These are phyloP conservation scores for Hypercompe scribonia DNA, from an alignment of 2,888 invertebrate genomes.

Conservation along the genomic window DNA sequence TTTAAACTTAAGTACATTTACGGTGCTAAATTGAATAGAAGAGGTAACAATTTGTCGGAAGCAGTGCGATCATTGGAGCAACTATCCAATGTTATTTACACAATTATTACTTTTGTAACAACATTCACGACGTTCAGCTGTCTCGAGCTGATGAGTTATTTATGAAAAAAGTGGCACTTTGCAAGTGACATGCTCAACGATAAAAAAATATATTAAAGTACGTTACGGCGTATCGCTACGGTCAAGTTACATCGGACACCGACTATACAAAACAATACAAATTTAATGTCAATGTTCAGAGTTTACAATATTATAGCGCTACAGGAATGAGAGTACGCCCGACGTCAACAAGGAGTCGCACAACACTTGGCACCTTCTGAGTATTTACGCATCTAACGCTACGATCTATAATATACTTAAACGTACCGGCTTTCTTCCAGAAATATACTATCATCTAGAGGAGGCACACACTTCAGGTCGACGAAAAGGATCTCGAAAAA, in stretches of 20 bases:
- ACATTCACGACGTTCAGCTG: conserved; percentile 26
- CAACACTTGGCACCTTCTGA: conserved; percentile 75
- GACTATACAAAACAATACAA: conserved; percentile 43
- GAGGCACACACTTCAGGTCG: conserved; percentile 80
- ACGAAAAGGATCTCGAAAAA: conserved; percentile 76
- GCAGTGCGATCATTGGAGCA: conserved; percentile 39
- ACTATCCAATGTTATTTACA: conserved; percentile 34
- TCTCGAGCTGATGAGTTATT: conserved; percentile 39
- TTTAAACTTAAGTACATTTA: conserved; percentile 75
- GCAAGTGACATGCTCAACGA: conserved; percentile 58
- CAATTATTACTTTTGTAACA: conserved; percentile 28
- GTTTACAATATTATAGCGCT: conserved; percentile 73
- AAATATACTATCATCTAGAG: conserved; percentile 67
- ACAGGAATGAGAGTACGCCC: conserved; percentile 79
- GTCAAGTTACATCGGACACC: conserved; percentile 62
- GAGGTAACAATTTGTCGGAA: conserved; percentile 42
- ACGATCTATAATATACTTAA: conserved; percentile 58
- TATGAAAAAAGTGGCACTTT: conserved; percentile 43
- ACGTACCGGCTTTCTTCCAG: conserved; percentile 65
- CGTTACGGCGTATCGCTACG: conserved; percentile 66
- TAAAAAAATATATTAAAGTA: conserved; percentile 64
- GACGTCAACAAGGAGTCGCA: conserved; percentile 63
- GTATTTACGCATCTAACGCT: conserved; percentile 75
- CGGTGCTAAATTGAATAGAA: conserved; percentile 50
- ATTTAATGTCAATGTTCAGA: conserved; percentile 61